Conservation (phyloP, 2,888 invertebrate genomes). For the Andrena camellia region DNA sequence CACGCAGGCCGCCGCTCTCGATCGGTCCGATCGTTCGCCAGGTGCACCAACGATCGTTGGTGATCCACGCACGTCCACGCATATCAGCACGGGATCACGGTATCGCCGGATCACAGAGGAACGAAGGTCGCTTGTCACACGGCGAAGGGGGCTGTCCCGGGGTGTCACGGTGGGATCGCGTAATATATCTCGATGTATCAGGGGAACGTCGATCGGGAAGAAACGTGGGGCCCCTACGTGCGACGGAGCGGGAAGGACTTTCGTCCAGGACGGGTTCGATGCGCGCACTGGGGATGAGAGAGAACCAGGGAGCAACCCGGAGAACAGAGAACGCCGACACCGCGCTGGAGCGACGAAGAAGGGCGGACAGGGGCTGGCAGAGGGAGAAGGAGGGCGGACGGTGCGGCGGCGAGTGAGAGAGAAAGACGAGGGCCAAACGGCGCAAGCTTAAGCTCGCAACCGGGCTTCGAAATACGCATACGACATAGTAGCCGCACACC, state of each 20-base stretch:
- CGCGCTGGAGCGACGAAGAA: conserved; percentile 55
- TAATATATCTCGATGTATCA: not conserved
- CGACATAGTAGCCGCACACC: conserved; percentile 45
- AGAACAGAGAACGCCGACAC: conserved; percentile 60
- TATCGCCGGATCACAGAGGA: no score
- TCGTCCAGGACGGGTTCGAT: conserved; percentile 86
- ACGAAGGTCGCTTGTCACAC: not conserved
- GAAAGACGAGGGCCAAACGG: conserved; percentile 70
- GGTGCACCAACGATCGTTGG: conserved; percentile 6
- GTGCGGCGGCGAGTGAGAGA: conserved; percentile 65
- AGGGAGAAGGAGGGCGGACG: conserved; percentile 28
- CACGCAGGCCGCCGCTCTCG: not conserved
- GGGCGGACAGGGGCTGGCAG: conserved; percentile 70
- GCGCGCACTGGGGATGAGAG: conserved; percentile 81
- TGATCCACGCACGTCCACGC: not conserved
- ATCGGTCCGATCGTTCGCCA: conserved; percentile 20
- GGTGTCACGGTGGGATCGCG: conserved; percentile 25
- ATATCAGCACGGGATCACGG: not conserved
- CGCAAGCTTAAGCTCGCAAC: conserved; percentile 80
- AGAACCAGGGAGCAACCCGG: conserved; percentile 77
- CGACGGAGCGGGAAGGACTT: conserved; percentile 79
- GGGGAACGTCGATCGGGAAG: conserved; percentile 24
- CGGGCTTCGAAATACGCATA: conserved; percentile 71
- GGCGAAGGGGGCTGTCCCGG: conserved; percentile 17
- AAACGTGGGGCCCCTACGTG: conserved; percentile 68